phyloP scores from a whole-genome alignment of 2,797 vertebrate species.

The Champsocephalus esox region DNA sequence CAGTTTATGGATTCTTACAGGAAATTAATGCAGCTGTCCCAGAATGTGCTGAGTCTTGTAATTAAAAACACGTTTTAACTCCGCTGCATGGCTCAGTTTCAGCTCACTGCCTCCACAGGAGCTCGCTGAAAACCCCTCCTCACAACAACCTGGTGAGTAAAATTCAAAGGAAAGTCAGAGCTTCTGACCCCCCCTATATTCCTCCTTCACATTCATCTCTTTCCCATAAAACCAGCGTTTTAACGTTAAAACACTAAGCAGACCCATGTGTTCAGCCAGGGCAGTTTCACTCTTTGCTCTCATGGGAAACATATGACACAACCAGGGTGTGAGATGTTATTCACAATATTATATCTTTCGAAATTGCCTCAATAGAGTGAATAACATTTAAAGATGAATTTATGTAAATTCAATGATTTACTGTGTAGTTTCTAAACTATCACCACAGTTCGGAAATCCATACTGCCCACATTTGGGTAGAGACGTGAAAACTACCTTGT shows the following conservation, averaged over 20 bases:
- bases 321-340: constrained; percentile 2
- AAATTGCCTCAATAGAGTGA: neutral
- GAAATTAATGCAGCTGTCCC: constrained; percentile 46
- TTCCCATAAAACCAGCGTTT: constrained; percentile 58
- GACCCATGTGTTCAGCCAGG: constrained; percentile 41
- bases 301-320: neutral
- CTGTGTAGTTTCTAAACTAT: neutral
- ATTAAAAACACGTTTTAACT: constrained; percentile 59
- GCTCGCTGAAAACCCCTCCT: constrained; percentile 14
- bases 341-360: neutral
- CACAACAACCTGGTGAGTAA: constrained; percentile 16
- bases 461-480: neutral
- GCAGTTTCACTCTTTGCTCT: constrained; percentile 25
- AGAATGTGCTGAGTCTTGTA: constrained; percentile 70
- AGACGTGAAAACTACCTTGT: neutral
- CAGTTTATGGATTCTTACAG: constrained; percentile 56
- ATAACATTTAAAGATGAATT: neutral
- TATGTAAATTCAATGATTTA: neutral
- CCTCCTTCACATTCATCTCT: neutral
- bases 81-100: constrained; percentile 29
- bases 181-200: neutral
- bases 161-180: constrained; percentile 50
- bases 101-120: constrained; percentile 44
- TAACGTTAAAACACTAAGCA: constrained; percentile 32
- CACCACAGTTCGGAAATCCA: neutral